phyloP scores from a whole-genome alignment of 2,113 vertebrate genomes.

The Trogon surrucura region DNA sequence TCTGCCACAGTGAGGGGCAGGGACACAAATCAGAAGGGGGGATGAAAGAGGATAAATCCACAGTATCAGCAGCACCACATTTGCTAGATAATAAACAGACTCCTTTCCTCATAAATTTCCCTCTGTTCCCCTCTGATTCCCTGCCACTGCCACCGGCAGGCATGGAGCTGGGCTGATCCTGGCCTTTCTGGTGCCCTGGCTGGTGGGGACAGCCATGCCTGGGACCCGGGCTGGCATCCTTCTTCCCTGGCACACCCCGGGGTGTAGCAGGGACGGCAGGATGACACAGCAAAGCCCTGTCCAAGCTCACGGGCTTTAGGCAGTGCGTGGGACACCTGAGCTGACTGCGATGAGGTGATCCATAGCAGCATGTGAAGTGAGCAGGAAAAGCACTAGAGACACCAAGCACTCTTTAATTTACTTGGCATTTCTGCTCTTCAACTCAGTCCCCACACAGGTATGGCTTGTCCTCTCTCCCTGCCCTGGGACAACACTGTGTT shows the following conservation, averaged over 20 bases:
- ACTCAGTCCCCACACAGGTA: background rate
- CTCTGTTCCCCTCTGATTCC: background rate
- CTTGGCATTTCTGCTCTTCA: background rate
- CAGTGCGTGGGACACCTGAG: background rate
- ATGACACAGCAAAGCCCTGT: background rate
- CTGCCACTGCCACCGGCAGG: fast-evolving
- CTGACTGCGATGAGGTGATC: fast-evolving
- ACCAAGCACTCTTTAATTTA: background rate
- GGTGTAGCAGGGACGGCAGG: background rate
- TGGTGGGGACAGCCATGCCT: background rate
- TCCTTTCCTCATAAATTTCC: constrained; percentile 55
- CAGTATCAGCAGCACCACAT: constrained; percentile 69
- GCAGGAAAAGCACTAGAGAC: background rate
- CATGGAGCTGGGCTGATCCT: background rate
- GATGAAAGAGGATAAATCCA: constrained; percentile 79
- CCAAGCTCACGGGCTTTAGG: background rate
- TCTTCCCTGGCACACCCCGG: background rate
- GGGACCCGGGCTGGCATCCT: background rate
- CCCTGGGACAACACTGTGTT: fast-evolving
- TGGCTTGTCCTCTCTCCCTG: background rate
- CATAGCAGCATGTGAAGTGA: fast-evolving
- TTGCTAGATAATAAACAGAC: constrained; percentile 81
- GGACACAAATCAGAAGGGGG: constrained; percentile 76
- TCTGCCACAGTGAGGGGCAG: constrained; percentile 56
- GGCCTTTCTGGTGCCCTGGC: background rate